Evolutionary conservation across 1,140 invertebrate genomes (phyloP), one percentile per base, ranked within the genome.

Genomic region (Choristoneura fumiferana): DNA sequence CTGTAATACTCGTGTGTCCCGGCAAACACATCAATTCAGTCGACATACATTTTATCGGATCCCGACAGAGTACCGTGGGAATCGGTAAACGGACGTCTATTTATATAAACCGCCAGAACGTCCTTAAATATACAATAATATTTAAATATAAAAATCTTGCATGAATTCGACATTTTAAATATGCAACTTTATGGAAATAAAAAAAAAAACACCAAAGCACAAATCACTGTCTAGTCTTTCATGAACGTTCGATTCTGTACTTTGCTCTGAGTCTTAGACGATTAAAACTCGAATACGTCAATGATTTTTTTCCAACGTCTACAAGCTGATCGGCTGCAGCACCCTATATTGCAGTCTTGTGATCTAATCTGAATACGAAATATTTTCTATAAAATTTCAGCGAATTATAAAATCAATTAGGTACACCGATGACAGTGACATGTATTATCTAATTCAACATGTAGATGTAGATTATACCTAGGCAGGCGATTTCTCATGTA

Each of bases 391-490:
- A 53, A 70, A 75, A 72, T 73, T 71, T 58, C 67, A 60, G 73
- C 65, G 55, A 76, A 77, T 81, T 78, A 81, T 73, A 77, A 80
- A 85, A 80, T 77, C 81, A 81, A 83, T 83, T 82, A 81, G 69
- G 57, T 62, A 57, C 22, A 29, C 22, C 2, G 22, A n/a, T n/a
- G n/a, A n/a, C n/a, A n/a, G n/a, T n/a, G n/a, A n/a, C n/a, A n/a
- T n/a, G n/a, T n/a, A n/a, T n/a, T n/a, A n/a, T n/a, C n/a, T n/a
- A n/a, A n/a, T n/a, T n/a, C n/a, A n/a, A n/a, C n/a, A n/a, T n/a
- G n/a, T n/a, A n/a, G n/a, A n/a, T n/a, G n/a, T n/a, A n/a, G n/a
- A n/a, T n/a, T n/a, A n/a, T n/a, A n/a, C n/a, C n/a, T n/a, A n/a
- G n/a, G n/a, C n/a, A n/a, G n/a, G n/a, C n/a, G n/a, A n/a, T n/a